Percentiles rank a stretch among this genome's conserved stretches.
Conservation (phyloP, 2,113 vertebrate genomes). For the Carassius auratus region DNA sequence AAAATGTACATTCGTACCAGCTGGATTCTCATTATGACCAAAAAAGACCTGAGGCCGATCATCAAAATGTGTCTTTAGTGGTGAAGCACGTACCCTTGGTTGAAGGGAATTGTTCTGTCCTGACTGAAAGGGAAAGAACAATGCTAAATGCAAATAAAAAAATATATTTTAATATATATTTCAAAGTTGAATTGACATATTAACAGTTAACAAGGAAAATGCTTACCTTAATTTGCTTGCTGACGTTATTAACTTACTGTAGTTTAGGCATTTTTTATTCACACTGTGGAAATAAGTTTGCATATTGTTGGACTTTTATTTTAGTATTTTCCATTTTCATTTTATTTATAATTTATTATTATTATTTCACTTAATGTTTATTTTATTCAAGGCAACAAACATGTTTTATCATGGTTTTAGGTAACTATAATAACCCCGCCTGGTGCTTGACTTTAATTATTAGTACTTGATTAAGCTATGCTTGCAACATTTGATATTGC, state of each 20-base stretch:
- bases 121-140: background rate
- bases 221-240: background rate
- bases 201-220: background rate
- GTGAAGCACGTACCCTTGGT: background rate
- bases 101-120: background rate
- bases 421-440: background rate
- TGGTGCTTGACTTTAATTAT: background rate
- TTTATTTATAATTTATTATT: too few relatives aligned
- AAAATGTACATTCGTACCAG: constrained; percentile 10
- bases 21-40: background rate
- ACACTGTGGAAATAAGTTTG: background rate
- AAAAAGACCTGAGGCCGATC: background rate
- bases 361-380: background rate
- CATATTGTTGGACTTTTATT: background rate
- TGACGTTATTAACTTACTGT: background rate
- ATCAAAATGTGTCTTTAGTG: constrained; percentile 13
- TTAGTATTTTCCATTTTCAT: too few relatives aligned
- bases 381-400: background rate
- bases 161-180: background rate
- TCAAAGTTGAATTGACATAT: background rate
- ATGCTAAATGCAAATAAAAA: background rate
- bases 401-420: background rate
- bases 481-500: background rate
- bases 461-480: background rate
- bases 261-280: background rate